Percentiles rank a stretch among this genome's conserved stretches.
These are phyloP conservation scores for Cichladusa arquata DNA, from an alignment of 2,113 vertebrate genomes.

Conservation along the genomic window DNA sequence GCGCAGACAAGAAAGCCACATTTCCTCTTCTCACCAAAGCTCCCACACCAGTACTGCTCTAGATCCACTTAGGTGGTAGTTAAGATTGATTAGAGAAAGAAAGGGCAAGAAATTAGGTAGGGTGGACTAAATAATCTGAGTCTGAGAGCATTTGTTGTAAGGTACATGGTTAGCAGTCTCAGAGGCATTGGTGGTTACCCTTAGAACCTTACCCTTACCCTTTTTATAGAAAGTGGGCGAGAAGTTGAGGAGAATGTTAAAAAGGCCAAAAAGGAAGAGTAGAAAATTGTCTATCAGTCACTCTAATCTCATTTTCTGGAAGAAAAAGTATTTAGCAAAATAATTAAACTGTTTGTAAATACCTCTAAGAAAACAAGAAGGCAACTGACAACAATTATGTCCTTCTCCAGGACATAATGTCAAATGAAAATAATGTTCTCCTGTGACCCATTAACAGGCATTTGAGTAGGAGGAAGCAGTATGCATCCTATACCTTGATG, in stretches of 20 bases:
- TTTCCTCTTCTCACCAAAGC: neutral
- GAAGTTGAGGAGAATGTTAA: neutral
- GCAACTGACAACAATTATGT: neutral
- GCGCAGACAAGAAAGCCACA: neutral
- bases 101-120: neutral
- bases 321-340: neutral
- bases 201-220: neutral
- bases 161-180: neutral
- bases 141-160: neutral
- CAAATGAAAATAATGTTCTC: neutral
- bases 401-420: neutral
- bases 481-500: neutral
- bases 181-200: neutral
- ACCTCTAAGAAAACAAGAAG: neutral
- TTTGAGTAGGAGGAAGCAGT: neutral
- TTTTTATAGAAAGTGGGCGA: accelerated
- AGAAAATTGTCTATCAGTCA: neutral
- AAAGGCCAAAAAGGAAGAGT: neutral
- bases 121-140: neutral
- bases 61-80: neutral
- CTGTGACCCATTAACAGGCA: neutral
- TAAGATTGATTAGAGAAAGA: neutral
- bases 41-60: neutral
- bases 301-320: neutral
- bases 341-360: neutral